Evolutionary conservation across 2,113 vertebrate species (phyloP).

Genomic region (Channa maculata): DNA sequence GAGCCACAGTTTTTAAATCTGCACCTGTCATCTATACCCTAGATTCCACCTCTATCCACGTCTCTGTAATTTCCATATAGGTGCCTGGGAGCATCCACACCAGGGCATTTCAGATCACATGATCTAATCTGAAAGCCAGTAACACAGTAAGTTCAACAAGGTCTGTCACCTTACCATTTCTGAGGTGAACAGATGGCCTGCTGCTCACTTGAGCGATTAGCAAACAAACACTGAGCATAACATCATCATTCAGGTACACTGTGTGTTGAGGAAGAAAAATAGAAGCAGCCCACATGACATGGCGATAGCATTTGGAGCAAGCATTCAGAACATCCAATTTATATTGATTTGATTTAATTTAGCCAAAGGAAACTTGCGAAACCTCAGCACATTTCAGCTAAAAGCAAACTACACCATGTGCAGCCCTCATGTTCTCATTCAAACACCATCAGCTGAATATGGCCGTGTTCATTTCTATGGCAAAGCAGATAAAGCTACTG

Average conservation of each 20-base stretch:
- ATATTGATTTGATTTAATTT: too few relatives aligned
- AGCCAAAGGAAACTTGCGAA: too few relatives aligned
- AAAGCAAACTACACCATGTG: neutral
- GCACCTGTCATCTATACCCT: constrained; percentile 27
- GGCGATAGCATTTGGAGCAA: too few relatives aligned
- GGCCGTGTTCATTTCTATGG: constrained; percentile 4
- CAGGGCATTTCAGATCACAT: constrained; percentile 37
- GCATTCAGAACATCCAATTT: too few relatives aligned
- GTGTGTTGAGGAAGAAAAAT: too few relatives aligned
- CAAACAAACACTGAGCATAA: neutral
- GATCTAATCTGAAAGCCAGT: constrained; percentile 12
- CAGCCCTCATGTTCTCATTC: neutral
- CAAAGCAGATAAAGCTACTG: neutral
- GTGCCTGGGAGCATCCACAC: constrained; percentile 8
- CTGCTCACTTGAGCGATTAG: constrained; percentile 16
- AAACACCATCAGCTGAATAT: constrained; percentile 3
- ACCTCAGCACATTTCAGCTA: too few relatives aligned
- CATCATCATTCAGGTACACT: too few relatives aligned
- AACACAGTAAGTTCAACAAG: constrained; percentile 23
- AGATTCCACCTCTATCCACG: constrained; percentile 51
- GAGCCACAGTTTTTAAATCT: too few relatives aligned
- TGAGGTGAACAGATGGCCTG: constrained; percentile 50
- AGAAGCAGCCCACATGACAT: too few relatives aligned
- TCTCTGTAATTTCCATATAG: constrained; percentile 24
- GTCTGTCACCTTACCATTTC: constrained; percentile 30